phyloP scores from a whole-genome alignment of 2,888 invertebrate species.

The Drosophila maculinotata region DNA sequence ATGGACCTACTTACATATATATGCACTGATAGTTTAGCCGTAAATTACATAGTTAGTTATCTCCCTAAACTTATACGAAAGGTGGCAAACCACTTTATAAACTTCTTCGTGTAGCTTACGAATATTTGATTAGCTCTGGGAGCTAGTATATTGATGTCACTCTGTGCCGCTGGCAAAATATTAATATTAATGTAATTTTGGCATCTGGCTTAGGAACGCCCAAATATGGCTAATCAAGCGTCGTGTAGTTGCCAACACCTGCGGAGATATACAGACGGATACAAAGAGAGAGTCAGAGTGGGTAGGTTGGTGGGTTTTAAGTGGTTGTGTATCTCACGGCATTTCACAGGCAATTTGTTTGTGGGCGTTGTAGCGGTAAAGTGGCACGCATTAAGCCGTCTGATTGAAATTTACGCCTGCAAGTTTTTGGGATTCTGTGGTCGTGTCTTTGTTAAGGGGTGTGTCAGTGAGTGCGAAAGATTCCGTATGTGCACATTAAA shows the following conservation, averaged over 20 bases:
- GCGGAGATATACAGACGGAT: constrained; percentile 11
- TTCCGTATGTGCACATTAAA: constrained; percentile 12
- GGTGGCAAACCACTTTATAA: constrained; percentile 5
- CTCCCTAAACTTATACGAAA: neutral
- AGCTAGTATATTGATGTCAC: constrained; percentile 66
- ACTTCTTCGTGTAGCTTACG: constrained; percentile 11
- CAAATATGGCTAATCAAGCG: constrained; percentile 60
- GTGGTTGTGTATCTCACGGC: constrained; percentile 23
- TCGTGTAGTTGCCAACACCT: constrained; percentile 57
- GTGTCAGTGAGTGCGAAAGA: constrained; percentile 9
- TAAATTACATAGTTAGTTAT: neutral
- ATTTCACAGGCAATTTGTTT: constrained; percentile 53
- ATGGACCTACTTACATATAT: neutral
- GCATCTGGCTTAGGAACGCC: constrained; percentile 41
- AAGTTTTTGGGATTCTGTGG: constrained; percentile 41
- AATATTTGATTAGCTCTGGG: constrained; percentile 60
- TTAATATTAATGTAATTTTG: constrained; percentile 71
- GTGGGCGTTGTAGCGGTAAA: constrained; percentile 47
- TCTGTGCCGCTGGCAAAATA: constrained; percentile 57
- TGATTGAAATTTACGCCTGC: constrained; percentile 71
- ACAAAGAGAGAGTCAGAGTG: neutral
- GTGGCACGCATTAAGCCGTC: constrained; percentile 46
- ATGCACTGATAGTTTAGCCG: neutral
- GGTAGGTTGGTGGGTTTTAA: neutral
- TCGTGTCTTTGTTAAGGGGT: constrained; percentile 7